phyloP scores from a whole-genome alignment of 2,888 invertebrate genomes.

The Polymixis flavicincta region DNA sequence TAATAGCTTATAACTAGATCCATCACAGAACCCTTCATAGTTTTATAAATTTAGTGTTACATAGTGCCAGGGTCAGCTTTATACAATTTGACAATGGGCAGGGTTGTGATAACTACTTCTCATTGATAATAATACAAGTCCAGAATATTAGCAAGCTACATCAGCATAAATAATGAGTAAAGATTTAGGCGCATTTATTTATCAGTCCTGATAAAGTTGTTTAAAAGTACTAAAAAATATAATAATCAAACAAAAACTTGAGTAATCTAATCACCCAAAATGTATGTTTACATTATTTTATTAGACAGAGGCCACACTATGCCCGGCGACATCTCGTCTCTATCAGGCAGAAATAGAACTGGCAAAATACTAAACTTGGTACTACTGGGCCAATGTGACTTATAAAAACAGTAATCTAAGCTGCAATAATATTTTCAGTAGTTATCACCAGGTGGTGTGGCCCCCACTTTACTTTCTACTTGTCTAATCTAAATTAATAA shows the following conservation, averaged over 20 bases:
- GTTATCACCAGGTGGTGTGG: constrained; percentile 8
- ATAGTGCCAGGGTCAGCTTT: constrained; percentile 58
- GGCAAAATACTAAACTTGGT: background rate
- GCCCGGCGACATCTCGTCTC: background rate
- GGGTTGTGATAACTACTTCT: constrained; percentile 52
- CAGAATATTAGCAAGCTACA: constrained; percentile 32
- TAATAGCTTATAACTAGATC: constrained; percentile 44
- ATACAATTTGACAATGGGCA: constrained; percentile 50
- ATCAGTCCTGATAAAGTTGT: constrained; percentile 48
- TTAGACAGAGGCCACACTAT: background rate
- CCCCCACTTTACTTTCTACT: constrained; percentile 24
- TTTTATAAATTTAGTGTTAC: constrained; percentile 48
- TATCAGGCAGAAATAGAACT: constrained; percentile 9
- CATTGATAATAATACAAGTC: constrained; percentile 47
- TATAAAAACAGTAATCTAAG: background rate
- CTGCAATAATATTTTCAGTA: constrained; percentile 5
- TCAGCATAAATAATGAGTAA: constrained; percentile 38
- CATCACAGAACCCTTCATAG: constrained; percentile 63
- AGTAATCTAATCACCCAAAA: constrained; percentile 54
- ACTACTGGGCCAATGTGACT: background rate
- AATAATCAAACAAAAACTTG: constrained; percentile 49
- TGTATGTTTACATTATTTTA: constrained; percentile 39
- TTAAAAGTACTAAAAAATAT: constrained; percentile 46
- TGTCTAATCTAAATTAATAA: constrained; percentile 48
- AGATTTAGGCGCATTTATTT: constrained; percentile 65